Conservation (phyloP, 2,888 invertebrate genomes). For the Tenthredo scrophulariae region DNA sequence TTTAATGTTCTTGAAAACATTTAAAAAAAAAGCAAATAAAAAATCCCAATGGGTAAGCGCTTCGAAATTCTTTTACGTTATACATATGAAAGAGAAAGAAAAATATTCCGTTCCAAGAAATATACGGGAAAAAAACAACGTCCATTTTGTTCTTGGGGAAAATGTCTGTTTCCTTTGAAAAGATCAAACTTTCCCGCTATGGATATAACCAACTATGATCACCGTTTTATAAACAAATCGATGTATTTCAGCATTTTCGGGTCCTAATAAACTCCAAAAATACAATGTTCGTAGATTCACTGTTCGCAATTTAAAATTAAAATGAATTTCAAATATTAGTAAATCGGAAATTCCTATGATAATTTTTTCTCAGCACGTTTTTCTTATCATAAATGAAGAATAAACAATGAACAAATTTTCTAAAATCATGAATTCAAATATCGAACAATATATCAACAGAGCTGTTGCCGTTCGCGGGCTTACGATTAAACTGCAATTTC, state of each 20-base stretch:
- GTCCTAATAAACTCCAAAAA: neutral
- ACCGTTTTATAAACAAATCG: neutral
- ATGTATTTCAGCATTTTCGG: neutral
- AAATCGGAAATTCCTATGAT: too few species aligned
- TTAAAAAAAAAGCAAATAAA: neutral
- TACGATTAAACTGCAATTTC: neutral
- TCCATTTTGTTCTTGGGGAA: neutral
- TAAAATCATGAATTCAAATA: neutral
- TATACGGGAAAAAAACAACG: neutral
- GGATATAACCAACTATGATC: neutral
- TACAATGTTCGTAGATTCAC: neutral
- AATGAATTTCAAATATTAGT: too few species aligned
- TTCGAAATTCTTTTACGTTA: neutral
- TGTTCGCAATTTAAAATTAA: neutral
- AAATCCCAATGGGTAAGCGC: neutral
- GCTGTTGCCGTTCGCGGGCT: too few species aligned
- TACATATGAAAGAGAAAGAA: neutral
- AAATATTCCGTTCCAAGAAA: neutral
- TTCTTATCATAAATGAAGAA: too few species aligned
- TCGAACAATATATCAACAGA: neutral
- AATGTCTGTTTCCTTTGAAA: neutral
- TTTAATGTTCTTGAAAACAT: too few species aligned
- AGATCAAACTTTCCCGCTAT: neutral
- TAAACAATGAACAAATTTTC: neutral
- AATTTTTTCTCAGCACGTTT: too few species aligned